These are phyloP conservation scores for Actenoides hombroni DNA, from an alignment of 2,113 vertebrate species.

Conservation along the genomic window DNA sequence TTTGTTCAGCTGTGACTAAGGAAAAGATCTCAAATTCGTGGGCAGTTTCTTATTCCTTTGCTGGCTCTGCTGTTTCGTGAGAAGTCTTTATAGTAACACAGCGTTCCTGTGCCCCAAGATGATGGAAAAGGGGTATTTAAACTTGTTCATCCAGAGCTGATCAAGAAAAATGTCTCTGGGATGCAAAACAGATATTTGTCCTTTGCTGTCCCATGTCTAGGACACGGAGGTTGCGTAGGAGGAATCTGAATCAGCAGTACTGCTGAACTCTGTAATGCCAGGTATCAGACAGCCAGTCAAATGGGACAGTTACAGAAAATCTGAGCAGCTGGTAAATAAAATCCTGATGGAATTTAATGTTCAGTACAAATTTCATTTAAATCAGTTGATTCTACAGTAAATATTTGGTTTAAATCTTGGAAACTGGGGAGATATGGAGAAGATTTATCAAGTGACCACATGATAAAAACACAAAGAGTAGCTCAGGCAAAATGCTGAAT, in stretches of 20 bases:
- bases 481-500: background rate
- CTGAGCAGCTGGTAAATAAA: background rate
- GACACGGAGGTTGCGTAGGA: background rate
- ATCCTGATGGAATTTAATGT: background rate
- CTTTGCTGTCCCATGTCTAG: background rate
- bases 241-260: background rate
- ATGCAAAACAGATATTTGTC: background rate
- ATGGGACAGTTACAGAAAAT: background rate
- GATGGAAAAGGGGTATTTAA: background rate
- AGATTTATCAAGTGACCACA: background rate
- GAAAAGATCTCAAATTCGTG: background rate
- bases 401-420: background rate
- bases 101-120: background rate
- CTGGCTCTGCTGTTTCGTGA: background rate
- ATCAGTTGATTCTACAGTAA: background rate
- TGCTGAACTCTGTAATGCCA: background rate
- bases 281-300: background rate
- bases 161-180: background rate
- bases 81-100: background rate
- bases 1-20: background rate
- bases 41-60: background rate
- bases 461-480: background rate
- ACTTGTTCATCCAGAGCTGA: background rate
- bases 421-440: background rate
- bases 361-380: background rate